Percentiles rank a stretch among this genome's conserved stretches.
Evolutionary conservation across 2,113 vertebrate genomes (phyloP).

Genomic region (Cervus canadensis): DNA sequence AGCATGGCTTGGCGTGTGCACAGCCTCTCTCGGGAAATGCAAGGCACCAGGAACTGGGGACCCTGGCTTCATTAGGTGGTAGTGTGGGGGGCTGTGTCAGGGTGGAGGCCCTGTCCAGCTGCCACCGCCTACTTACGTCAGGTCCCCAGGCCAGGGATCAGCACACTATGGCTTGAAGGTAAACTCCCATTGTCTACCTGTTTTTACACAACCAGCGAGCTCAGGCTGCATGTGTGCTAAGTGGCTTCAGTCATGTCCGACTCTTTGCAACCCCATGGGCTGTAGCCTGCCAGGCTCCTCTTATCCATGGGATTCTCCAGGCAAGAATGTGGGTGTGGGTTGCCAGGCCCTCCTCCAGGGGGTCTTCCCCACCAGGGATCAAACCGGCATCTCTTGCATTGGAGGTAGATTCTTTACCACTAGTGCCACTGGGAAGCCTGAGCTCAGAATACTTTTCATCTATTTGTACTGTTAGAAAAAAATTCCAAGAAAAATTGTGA

Average conservation of each 20-base stretch:
- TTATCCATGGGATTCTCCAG: neutral
- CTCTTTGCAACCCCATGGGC: neutral
- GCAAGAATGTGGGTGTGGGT: neutral
- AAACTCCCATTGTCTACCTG: neutral
- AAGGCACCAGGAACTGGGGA: neutral
- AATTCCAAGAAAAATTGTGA: neutral
- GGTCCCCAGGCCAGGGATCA: neutral
- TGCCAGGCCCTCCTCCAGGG: neutral
- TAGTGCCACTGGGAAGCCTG: neutral
- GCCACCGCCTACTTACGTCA: neutral
- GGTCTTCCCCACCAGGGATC: neutral
- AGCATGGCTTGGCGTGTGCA: neutral
- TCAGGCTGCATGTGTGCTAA: neutral
- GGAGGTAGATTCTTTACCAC: neutral
- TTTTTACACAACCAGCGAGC: neutral
- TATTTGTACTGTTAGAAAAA: neutral
- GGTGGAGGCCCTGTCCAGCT: neutral
- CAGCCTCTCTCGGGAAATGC: neutral
- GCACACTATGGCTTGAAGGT: neutral
- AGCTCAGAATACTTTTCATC: neutral
- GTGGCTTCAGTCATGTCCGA: neutral
- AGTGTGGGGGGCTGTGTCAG: neutral
- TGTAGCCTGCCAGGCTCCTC: neutral
- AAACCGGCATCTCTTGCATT: neutral
- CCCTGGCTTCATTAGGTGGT: neutral